Evolutionary conservation across 2,888 invertebrate genomes (phyloP).

Genomic region (Malacosoma neustria): DNA sequence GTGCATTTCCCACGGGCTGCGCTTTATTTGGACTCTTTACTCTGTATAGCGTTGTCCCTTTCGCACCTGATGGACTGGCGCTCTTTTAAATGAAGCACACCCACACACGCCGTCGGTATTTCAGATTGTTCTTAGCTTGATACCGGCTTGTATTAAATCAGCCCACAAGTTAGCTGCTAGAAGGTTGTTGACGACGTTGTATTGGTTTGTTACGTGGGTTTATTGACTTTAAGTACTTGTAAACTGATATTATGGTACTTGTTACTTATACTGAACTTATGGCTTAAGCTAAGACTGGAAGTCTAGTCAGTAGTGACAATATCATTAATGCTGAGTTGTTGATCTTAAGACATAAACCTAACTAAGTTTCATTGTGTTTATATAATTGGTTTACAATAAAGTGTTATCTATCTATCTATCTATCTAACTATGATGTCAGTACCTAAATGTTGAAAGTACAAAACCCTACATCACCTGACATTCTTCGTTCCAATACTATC

Average conservation of each 20-base stretch:
- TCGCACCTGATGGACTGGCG: constrained; percentile 67
- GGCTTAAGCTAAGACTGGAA: background rate
- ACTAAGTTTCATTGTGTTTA: too few relatives aligned
- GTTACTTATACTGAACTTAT: background rate
- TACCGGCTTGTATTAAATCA: constrained; percentile 68
- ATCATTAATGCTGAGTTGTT: too few relatives aligned
- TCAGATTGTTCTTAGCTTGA: constrained; percentile 64
- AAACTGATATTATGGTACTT: background rate
- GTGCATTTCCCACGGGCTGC: constrained; percentile 75
- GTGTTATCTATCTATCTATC: too few relatives aligned
- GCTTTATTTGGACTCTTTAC: constrained; percentile 35
- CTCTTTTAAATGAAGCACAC: constrained; percentile 73
- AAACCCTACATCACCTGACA: too few relatives aligned
- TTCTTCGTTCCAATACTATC: too few relatives aligned
- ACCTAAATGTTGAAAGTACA: too few relatives aligned
- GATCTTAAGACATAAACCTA: too few relatives aligned
- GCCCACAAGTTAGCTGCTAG: constrained; percentile 45
- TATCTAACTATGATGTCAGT: too few relatives aligned
- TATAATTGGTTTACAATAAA: too few relatives aligned
- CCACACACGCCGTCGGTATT: constrained; percentile 72
- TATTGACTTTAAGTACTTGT: background rate
- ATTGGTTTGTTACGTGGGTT: constrained; percentile 17
- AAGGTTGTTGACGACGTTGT: constrained; percentile 42
- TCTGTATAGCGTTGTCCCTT: constrained; percentile 44
- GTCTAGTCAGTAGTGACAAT: background rate